A percentile compares a stretch with the other conserved stretches of the same genome.
Evolutionary conservation across 92 coral and sea anemone genomes (phyloP).

Genomic region (Hydrozoanthus gracilis): DNA sequence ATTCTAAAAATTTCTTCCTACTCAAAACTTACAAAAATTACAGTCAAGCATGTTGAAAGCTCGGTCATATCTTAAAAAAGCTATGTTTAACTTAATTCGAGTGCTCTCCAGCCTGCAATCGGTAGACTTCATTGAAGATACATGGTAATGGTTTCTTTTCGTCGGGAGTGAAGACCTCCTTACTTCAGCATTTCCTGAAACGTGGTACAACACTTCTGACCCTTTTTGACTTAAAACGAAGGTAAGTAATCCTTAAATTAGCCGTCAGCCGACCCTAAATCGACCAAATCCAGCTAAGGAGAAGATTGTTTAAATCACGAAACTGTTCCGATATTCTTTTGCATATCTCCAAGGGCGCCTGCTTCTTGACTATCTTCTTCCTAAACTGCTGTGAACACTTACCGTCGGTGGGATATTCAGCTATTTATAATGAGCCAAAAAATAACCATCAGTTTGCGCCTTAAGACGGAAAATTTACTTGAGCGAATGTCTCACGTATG

Average conservation of each 20-base stretch:
- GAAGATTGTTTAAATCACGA: neutral
- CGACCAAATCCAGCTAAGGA: neutral
- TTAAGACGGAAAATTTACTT: neutral
- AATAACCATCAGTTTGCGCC: neutral
- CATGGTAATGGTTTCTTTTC: too few species aligned
- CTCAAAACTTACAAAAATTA: neutral
- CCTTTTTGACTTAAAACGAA: too few species aligned
- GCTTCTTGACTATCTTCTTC: neutral
- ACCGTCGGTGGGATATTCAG: neutral
- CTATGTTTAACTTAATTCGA: neutral
- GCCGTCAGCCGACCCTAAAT: neutral
- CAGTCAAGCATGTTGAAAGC: neutral
- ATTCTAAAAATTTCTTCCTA: neutral
- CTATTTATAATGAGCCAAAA: neutral
- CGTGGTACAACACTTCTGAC: neutral
- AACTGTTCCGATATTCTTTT: neutral
- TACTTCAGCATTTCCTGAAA: too few species aligned
- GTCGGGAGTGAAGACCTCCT: too few species aligned
- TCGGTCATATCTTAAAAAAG: neutral
- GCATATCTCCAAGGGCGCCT: neutral
- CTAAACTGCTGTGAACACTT: neutral
- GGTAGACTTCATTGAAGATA: too few species aligned
- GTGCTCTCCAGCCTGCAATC: neutral
- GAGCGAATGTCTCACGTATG: neutral
- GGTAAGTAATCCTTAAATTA: slow-evolving; percentile 1